Base-by-base conservation (phyloP, 2,888 invertebrate species). In the Lithophane ornitopus region DNA sequence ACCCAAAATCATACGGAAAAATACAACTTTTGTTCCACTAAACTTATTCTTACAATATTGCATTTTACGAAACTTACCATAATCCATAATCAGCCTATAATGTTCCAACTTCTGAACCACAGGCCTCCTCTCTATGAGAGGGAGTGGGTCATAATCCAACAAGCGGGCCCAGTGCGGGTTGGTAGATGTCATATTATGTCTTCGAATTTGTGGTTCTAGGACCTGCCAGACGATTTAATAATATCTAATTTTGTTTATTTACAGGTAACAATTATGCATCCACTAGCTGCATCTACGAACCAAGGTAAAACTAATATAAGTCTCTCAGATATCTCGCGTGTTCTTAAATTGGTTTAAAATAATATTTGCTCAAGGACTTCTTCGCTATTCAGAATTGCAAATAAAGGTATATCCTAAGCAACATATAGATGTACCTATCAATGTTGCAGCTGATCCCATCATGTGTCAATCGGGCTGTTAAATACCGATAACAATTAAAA, bases 281-380 rank as follows among this genome's bases (percentile, higher is more conserved):
- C 9, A 68, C 41, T 26, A 14, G 28, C 70, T 67, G 34, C 54
- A 44, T 39, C 58, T 34, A 62, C 58, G 28, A 22, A n/a, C 61
- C 76, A 80, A 82, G 82, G 82, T 83, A 80, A 82, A 79, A 73
- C 76, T 76, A 68, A 61, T 79, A 72, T 54, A 59, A 70, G 11
- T 59, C 28, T 14, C 19, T 49, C 49, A 54, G 22, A 11, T 49
- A 67, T 73, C 41, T 80, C 22, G 80, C 82, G 82, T 82, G 84
- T 82, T 80, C 74, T 67, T 62, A 82, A 75, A 83, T 70, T 73
- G 70, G 44, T 34, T 69, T 73, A 6, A 79, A 80, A 80, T 79
- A 70, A 68, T 76, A 73, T 67, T 68, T 34, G 52, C 26, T 54
- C 73, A 82, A 73, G 84, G 84, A 52, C 9, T 68, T 3, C 14